Evolutionary conservation across 2,888 invertebrate genomes (phyloP).

Genomic region (Drepana falcataria): DNA sequence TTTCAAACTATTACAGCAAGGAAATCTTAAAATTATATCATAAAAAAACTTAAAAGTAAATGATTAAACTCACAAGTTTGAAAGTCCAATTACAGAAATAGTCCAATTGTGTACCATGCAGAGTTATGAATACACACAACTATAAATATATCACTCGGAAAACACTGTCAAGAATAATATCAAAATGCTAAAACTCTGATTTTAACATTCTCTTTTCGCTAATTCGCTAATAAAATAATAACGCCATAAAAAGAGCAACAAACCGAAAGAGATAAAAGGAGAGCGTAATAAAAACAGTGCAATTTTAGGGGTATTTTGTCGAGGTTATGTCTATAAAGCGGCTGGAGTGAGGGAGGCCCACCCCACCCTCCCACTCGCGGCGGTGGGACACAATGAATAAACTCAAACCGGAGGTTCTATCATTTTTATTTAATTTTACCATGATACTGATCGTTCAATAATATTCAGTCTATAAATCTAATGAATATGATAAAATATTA

Average conservation of each 20-base stretch:
- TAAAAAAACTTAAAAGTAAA: too few species aligned
- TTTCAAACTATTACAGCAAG: too few species aligned
- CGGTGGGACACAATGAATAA: conserved; percentile 75
- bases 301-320: conserved; percentile 79
- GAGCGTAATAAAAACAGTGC: conserved; percentile 78
- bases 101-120: too few species aligned
- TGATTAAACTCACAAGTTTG: too few species aligned
- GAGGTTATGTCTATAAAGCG: conserved; percentile 78
- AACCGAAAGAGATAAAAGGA: conserved; percentile 76
- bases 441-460: conserved; percentile 60
- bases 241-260: conserved; percentile 71
- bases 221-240: conserved; percentile 71
- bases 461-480: conserved; percentile 41
- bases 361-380: conserved; percentile 41
- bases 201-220: conserved; percentile 13
- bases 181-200: background rate
- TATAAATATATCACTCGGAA: background rate
- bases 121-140: too few species aligned
- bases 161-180: background rate
- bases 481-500: conserved; percentile 30
- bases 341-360: conserved; percentile 50
- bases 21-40: too few species aligned
- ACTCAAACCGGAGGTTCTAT: conserved; percentile 69
- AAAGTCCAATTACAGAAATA: too few species aligned
- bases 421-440: conserved; percentile 71